Percentiles rank a stretch among this genome's conserved stretches.
Evolutionary conservation across 2,113 vertebrate species (phyloP).

Genomic region (Silurus glanis): DNA sequence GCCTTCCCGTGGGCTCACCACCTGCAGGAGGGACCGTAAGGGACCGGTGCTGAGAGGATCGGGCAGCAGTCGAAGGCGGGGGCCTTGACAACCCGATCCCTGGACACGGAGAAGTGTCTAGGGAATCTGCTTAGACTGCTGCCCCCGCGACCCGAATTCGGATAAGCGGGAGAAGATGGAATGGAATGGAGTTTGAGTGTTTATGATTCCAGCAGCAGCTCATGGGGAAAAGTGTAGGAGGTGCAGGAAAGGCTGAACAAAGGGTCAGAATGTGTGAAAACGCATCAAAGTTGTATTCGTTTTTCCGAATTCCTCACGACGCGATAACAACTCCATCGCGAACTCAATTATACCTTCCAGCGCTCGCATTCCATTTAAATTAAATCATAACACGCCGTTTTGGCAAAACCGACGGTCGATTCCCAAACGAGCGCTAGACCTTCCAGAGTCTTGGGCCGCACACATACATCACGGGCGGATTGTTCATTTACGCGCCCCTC

Average conservation of each 20-base stretch:
- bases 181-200: neutral
- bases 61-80: no score
- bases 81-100: no score
- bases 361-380: neutral
- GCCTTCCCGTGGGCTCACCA: no score
- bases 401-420: neutral
- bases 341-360: neutral
- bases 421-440: neutral
- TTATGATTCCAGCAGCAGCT: neutral
- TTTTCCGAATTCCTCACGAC: neutral
- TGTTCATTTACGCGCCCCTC: slow-evolving; percentile 69
- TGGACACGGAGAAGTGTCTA: no score
- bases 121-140: no score
- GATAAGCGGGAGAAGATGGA: no score
- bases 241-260: neutral
- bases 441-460: neutral
- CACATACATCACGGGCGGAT: slow-evolving; percentile 56
- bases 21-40: no score
- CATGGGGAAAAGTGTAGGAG: neutral
- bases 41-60: no score
- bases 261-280: neutral
- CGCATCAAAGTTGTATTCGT: neutral
- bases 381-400: neutral
- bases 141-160: no score
- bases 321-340: neutral